These are phyloP conservation scores for Myrmecobius fasciatus DNA, from an alignment of 2,113 vertebrate species.

Conservation along the genomic window DNA sequence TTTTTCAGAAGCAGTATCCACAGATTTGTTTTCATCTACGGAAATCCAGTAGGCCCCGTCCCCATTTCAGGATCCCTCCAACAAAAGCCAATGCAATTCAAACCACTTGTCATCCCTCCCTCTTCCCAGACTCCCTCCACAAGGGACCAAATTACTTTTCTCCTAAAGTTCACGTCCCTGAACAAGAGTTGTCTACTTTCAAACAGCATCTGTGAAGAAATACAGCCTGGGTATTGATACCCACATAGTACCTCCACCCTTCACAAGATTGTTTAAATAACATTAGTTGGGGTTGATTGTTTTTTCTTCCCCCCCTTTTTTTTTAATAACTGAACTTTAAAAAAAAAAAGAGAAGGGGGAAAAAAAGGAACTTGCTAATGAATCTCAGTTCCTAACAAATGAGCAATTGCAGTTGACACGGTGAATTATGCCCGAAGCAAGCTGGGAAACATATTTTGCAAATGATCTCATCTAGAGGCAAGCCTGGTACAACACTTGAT, in stretches of 20 bases:
- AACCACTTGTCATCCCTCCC: background rate
- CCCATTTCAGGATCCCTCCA: conserved; percentile 64
- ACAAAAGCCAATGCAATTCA: conserved; percentile 22
- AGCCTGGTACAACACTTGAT: conserved; percentile 78
- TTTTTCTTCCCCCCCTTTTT: background rate
- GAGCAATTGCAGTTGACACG: conserved; percentile 79
- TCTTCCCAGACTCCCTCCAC: background rate
- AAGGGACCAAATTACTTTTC: background rate
- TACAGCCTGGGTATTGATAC: background rate
- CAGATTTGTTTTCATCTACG: background rate
- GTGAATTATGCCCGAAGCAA: conserved; percentile 76
- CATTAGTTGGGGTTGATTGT: background rate
- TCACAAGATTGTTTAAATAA: conserved; percentile 69
- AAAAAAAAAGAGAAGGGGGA: conserved; percentile 1
- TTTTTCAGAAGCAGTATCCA: background rate
- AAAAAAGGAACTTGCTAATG: conserved; percentile 58
- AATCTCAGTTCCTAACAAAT: conserved; percentile 71
- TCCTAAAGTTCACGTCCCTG: background rate
- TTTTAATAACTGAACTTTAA: conserved; percentile 49
- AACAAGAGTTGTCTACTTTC: background rate
- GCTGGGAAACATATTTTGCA: conserved; percentile 80
- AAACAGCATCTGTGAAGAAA: background rate
- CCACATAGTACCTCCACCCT: conserved; percentile 31
- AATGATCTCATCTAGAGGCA: conserved; percentile 82
- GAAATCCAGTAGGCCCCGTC: background rate